Base-by-base conservation (phyloP, 2,888 invertebrate species). In the Nephrotoma appendiculata region DNA sequence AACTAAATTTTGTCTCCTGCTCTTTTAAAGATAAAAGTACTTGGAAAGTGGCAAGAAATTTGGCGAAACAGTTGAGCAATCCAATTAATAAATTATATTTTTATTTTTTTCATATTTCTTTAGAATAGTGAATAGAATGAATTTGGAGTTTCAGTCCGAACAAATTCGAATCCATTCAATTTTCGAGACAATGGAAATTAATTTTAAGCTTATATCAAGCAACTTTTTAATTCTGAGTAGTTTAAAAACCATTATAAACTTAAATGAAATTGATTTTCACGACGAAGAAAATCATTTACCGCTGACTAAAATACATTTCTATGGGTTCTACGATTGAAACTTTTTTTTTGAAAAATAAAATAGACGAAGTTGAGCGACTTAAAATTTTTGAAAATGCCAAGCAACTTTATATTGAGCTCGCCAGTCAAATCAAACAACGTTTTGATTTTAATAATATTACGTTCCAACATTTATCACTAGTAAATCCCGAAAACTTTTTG, bases 91-190 rank as follows among this genome's bases (percentile, higher is more conserved):
- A 87, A 87, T 42, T 88, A 42, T 87, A 88, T 88, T 88, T 87
- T 57, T 45, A 19, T 88, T 88, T 88, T 85, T 88, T 44, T 86
- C 87, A 19, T 88, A 88, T 57, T 84, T 87, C 85, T 83, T 87
- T 43, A 86, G 86, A 41, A 87, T 88, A n/a, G 86, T 88, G 15
- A 88, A 88, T 83, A 87, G 86, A 85, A 42, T 88, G 6, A 88
- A 88, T 87, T 83, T 87, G 83, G 87, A 88, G 87, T 88, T 87
- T 86, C 87, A 87, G 52, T 87, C 86, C 19, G 85, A 87, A 83
- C 41, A 57, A 57, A 83, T 43, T 71, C 87, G 87, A 87, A 86
- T 88, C n/a, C 88, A 88, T 86, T 83, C 31, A 9, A 12, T 83
- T 19, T 83, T 31, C 15, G 15, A 85, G 43, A 85, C 85, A 44